A percentile compares a stretch with the other conserved stretches of the same genome.
These are phyloP conservation scores for Tyto alba DNA, from an alignment of 2,113 vertebrate genomes.

Conservation along the genomic window DNA sequence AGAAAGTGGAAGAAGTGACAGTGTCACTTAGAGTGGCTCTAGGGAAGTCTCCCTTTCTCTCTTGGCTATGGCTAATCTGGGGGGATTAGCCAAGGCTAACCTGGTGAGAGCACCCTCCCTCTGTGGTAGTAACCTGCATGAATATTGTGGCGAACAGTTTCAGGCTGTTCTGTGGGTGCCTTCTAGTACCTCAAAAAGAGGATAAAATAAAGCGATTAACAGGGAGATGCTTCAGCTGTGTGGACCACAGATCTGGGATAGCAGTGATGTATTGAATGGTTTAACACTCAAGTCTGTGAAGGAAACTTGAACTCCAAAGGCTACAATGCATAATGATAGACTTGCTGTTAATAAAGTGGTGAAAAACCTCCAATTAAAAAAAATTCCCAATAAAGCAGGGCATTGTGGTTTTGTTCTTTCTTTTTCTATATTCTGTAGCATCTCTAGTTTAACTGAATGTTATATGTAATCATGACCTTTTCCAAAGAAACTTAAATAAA, in stretches of 20 bases:
- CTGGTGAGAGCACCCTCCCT: neutral
- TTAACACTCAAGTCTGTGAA: neutral
- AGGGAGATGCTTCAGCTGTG: neutral
- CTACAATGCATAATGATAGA: neutral
- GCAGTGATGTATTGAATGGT: neutral
- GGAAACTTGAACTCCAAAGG: neutral
- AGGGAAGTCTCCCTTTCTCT: neutral
- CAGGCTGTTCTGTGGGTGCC: neutral
- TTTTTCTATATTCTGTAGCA: neutral
- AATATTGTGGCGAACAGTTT: neutral
- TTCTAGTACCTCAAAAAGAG: neutral
- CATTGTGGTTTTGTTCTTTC: neutral
- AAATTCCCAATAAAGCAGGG: neutral
- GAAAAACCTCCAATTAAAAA: neutral
- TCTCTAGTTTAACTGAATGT: neutral
- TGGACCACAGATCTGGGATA: neutral
- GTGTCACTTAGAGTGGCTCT: neutral
- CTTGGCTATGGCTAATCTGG: neutral
- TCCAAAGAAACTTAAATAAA: neutral
- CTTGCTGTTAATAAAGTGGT: neutral
- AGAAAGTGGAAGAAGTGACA: neutral
- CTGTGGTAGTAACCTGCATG: rapidly evolving
- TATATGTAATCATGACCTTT: neutral
- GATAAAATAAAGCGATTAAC: neutral
- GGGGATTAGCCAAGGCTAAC: neutral